These are phyloP conservation scores for Leucoraja ocellata DNA, from an alignment of 2,797 vertebrate species.

Conservation along the genomic window DNA sequence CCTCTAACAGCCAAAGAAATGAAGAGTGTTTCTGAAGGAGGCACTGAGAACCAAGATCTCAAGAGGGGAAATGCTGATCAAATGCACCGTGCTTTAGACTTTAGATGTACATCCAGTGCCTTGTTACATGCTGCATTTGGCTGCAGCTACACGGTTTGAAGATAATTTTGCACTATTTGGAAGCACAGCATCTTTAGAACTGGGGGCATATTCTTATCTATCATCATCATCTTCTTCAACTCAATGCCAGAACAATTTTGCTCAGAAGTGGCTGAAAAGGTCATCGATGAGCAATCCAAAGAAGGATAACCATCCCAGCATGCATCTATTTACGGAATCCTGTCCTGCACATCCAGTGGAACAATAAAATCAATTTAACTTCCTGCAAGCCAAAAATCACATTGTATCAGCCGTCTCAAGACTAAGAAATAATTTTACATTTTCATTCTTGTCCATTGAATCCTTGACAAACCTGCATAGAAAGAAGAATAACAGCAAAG, in stretches of 20 bases:
- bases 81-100: neutral
- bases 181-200: neutral
- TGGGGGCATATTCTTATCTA: neutral
- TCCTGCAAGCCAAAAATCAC: neutral
- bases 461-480: neutral
- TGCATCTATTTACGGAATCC: neutral
- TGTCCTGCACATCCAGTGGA: neutral
- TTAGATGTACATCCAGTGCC: neutral
- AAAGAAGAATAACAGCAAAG: neutral
- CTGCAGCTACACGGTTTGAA: neutral
- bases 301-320: neutral
- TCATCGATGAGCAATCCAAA: neutral
- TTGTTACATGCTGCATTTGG: neutral
- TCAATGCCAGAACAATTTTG: neutral
- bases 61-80: neutral
- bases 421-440: neutral
- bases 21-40: neutral
- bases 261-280: neutral
- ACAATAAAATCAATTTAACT: neutral
- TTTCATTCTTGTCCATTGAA: neutral
- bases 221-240: neutral
- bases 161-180: neutral
- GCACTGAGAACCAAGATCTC: neutral
- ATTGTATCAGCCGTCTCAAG: neutral
- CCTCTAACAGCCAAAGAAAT: neutral